Percentiles rank a stretch among this genome's conserved stretches.
Conservation (phyloP, 2,888 invertebrate species). For the Sphaerophoria rueppellii region DNA sequence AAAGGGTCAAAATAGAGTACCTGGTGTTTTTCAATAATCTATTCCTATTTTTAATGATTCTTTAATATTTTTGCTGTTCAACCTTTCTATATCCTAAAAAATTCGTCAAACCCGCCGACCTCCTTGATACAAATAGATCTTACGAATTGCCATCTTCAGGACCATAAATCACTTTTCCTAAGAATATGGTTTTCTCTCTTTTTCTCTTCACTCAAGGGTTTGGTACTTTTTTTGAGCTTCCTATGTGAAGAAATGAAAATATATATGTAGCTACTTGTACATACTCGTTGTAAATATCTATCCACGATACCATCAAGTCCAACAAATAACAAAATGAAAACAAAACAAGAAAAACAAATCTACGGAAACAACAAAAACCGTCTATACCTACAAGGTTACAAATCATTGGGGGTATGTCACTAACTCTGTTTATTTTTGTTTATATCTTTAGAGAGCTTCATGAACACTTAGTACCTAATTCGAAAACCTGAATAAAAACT, state of each 20-base stretch:
- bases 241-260: slow-evolving; percentile 7
- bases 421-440: slow-evolving; percentile 42
- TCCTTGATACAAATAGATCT: slow-evolving; percentile 26
- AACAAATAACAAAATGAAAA: slow-evolving; percentile 39
- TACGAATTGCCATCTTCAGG: slow-evolving; percentile 8
- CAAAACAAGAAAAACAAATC: not conserved
- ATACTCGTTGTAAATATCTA: too few relatives aligned
- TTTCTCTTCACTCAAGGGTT: not conserved
- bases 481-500: slow-evolving; percentile 22
- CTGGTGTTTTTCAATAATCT: too few relatives aligned
- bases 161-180: slow-evolving; percentile 65
- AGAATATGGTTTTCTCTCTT: slow-evolving; percentile 33
- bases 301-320: not conserved
- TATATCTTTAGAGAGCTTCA: slow-evolving; percentile 37
- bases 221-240: slow-evolving; percentile 9
- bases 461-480: slow-evolving; percentile 11
- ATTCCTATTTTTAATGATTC: too few relatives aligned
- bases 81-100: not conserved
- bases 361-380: slow-evolving; percentile 37
- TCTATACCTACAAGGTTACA: slow-evolving; percentile 53
- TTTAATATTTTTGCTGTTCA: too few relatives aligned
- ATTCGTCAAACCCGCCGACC: not conserved
- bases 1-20: too few relatives aligned
- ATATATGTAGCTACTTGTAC: too few relatives aligned
- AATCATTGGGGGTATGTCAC: slow-evolving; percentile 62